Base-by-base conservation (phyloP, 2,113 vertebrate species). In the Eulemur macaco region DNA sequence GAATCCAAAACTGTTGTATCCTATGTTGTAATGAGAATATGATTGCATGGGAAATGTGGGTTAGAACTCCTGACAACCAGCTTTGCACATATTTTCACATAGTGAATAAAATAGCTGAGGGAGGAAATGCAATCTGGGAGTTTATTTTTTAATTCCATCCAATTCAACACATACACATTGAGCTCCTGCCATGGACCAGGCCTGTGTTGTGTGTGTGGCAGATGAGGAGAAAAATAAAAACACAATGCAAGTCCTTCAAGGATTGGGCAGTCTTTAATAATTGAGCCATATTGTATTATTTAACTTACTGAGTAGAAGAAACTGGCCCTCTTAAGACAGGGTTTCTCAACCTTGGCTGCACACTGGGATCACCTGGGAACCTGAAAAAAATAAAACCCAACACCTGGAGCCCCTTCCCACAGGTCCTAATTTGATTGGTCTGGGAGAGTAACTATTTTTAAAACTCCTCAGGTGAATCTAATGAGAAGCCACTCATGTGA, bases 281-380 rank as follows among this genome's bases (percentile, higher is more conserved):
- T 60, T 2, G 1, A 29, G 21, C 18, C 63, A 29, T 39, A 27
- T 84, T 89, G 76, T 87, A 3, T 50, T 81, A 10, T 56, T 84
- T 76, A 92, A 45, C 39, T 78, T 64, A 45, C n/a, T 78, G 15
- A 94, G 71, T 76, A 73, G 78, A 92, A 86, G 86, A 91, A 91
- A 74, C 31, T 74, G 31, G 42, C 31, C 34, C 34, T 58, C 37
- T 6, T n/a, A 31, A 77, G 29, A 15, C 5, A 34, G 20, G 15
- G 29, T 4, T 69, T 96, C 92, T 68, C 42, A 83, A 31, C 2
- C 27, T 69, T 52, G 42, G 3, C 18, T 80, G 23, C 3, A 80
- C 58, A 12, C 50, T 45, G 87, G 39, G 54, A 45, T 93, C 27
- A 83, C 12, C 25, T 69, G 1, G 13, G 20, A 60, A 78, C 7